phyloP scores from a whole-genome alignment of 2,113 vertebrate genomes.

The Elephas maximus region DNA sequence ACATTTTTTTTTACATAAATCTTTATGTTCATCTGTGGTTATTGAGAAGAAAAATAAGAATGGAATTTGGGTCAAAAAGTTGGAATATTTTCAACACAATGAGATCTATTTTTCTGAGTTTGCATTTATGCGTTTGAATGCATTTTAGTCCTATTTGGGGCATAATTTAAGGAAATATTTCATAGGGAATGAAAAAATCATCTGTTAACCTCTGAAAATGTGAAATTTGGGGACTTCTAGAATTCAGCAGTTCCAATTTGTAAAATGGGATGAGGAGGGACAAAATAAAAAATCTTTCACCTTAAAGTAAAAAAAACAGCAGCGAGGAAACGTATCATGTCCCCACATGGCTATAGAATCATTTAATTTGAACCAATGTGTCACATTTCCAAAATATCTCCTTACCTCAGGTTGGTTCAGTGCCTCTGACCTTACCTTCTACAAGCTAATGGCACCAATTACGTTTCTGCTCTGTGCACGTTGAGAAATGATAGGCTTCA shows the following conservation, averaged over 20 bases:
- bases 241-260: neutral
- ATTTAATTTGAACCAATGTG: neutral
- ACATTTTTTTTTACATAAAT: neutral
- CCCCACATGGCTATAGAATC: neutral
- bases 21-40: neutral
- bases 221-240: neutral
- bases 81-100: neutral
- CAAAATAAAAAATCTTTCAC: neutral
- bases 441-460: neutral
- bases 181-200: neutral
- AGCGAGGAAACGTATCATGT: neutral
- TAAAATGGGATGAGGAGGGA: neutral
- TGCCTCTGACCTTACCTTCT: neutral
- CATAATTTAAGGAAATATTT: conserved; percentile 1
- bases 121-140: neutral
- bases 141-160: neutral
- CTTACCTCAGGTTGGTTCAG: neutral
- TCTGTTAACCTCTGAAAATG: conserved; percentile 29
- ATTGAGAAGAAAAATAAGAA: conserved; percentile 18
- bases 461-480: neutral
- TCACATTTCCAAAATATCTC: neutral
- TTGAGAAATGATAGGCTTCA: neutral
- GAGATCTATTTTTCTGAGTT: neutral
- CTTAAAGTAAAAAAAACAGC: neutral
- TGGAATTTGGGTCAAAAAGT: neutral